phyloP scores from a whole-genome alignment of 2,113 vertebrate genomes.

The Lepisosteus osseus region DNA sequence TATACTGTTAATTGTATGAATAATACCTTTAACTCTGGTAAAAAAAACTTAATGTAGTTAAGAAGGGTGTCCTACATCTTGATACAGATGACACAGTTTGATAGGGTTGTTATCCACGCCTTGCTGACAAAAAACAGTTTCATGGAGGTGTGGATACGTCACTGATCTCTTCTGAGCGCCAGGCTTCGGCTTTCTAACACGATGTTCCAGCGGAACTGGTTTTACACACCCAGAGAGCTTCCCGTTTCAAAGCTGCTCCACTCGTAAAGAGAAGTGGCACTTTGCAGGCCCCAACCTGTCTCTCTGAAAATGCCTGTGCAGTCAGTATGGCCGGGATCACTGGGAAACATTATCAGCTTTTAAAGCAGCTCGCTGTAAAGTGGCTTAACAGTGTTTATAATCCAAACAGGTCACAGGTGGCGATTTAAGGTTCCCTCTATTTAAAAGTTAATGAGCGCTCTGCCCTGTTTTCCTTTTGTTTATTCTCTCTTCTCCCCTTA shows the following conservation, averaged over 20 bases:
- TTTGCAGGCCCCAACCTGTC: slow-evolving; percentile 56
- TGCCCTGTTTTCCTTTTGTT: neutral
- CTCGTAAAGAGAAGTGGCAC: slow-evolving; percentile 50
- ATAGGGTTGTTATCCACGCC: slow-evolving; percentile 37
- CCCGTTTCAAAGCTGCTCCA: slow-evolving; percentile 35
- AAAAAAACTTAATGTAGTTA: slow-evolving; percentile 31
- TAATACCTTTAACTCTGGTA: neutral
- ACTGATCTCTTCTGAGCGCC: slow-evolving; percentile 1
- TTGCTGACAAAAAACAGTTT: slow-evolving; percentile 29
- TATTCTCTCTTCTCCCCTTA: slow-evolving; percentile 11
- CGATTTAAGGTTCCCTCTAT: neutral
- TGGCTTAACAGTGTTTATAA: neutral
- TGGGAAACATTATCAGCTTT: slow-evolving; percentile 20
- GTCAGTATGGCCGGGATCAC: slow-evolving; percentile 25
- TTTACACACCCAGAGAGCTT: slow-evolving; percentile 64
- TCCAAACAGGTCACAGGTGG: neutral
- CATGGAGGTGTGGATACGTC: slow-evolving; percentile 18
- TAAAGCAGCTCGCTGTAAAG: slow-evolving; percentile 18
- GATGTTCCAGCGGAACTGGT: slow-evolving; percentile 63
- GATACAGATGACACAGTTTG: slow-evolving; percentile 44
- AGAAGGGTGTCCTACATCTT: slow-evolving; percentile 31
- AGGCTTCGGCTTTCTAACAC: slow-evolving; percentile 27
- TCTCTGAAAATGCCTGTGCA: slow-evolving; percentile 31
- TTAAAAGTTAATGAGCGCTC: neutral
- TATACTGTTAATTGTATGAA: no score